Evolutionary conservation across 2,113 vertebrate genomes (phyloP).

Genomic region (Siniperca chuatsi): DNA sequence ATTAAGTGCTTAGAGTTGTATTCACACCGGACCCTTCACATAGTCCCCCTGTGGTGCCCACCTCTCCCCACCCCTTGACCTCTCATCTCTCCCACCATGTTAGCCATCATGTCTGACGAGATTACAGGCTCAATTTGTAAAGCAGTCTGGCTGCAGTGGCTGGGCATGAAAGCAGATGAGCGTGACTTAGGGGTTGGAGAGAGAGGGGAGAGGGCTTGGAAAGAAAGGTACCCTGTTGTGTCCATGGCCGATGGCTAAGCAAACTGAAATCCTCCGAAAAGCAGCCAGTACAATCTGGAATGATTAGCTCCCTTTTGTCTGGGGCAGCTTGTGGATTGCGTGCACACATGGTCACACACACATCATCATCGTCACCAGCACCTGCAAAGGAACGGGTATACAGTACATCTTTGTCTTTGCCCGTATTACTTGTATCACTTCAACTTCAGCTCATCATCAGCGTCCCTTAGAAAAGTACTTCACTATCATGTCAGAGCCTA

Average conservation of each 20-base stretch:
- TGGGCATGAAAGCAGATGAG: slow-evolving; percentile 76
- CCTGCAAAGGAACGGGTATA: slow-evolving; percentile 20
- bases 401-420: slow-evolving; percentile 20
- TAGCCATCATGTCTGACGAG: slow-evolving; percentile 81
- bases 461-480: neutral
- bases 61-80: slow-evolving; percentile 48
- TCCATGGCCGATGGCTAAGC: slow-evolving; percentile 75
- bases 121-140: slow-evolving; percentile 82
- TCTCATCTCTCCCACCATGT: slow-evolving; percentile 58
- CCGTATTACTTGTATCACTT: neutral
- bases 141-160: slow-evolving; percentile 61
- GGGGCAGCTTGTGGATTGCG: slow-evolving; percentile 74
- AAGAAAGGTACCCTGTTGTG: slow-evolving; percentile 77
- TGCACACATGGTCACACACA: slow-evolving; percentile 3
- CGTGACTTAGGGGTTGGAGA: slow-evolving; percentile 45
- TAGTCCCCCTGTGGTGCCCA: slow-evolving; percentile 41
- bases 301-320: slow-evolving; percentile 83
- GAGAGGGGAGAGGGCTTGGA: slow-evolving; percentile 39
- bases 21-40: slow-evolving; percentile 46
- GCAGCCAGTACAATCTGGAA: slow-evolving; percentile 82
- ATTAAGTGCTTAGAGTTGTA: slow-evolving; percentile 45
- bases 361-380: neutral
- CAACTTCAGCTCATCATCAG: neutral
- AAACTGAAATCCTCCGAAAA: slow-evolving; percentile 74
- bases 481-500: neutral